phyloP scores from a whole-genome alignment of 1,140 invertebrate species.

The Neuroterus valhalla region DNA sequence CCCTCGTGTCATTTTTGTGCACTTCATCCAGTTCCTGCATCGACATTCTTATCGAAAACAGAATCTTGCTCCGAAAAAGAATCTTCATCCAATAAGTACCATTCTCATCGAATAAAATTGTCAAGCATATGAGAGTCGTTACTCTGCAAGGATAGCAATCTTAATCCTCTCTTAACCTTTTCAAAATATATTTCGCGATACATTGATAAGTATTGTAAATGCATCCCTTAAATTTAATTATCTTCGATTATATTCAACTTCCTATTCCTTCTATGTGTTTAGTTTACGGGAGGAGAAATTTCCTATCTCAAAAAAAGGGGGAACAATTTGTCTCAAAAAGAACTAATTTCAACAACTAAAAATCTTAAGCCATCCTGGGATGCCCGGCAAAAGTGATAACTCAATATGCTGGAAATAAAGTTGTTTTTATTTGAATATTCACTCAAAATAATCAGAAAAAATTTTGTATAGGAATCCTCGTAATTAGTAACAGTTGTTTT shows the following conservation, averaged over 20 bases:
- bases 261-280: background rate
- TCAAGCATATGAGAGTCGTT: conserved; percentile 8
- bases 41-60: conserved; percentile 15
- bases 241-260: background rate
- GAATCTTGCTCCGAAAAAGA: background rate
- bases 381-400: too few species aligned
- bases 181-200: conserved; percentile 20
- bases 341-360: too few species aligned
- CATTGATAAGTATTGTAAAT: conserved; percentile 12
- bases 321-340: too few species aligned
- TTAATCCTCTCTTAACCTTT: conserved; percentile 30
- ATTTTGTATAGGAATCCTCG: too few species aligned
- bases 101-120: conserved; percentile 17
- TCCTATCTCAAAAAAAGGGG: too few species aligned
- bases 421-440: too few species aligned
- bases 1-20: background rate
- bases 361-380: too few species aligned
- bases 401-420: too few species aligned
- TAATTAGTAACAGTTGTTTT: too few species aligned
- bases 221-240: background rate
- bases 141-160: conserved; percentile 13
- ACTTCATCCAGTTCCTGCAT: background rate
- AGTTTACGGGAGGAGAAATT: too few species aligned
- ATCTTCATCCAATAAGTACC: conserved; percentile 22
- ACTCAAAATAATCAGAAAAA: too few species aligned